Conservation (phyloP, 2,888 invertebrate genomes). For the Ophioninae sp. region DNA sequence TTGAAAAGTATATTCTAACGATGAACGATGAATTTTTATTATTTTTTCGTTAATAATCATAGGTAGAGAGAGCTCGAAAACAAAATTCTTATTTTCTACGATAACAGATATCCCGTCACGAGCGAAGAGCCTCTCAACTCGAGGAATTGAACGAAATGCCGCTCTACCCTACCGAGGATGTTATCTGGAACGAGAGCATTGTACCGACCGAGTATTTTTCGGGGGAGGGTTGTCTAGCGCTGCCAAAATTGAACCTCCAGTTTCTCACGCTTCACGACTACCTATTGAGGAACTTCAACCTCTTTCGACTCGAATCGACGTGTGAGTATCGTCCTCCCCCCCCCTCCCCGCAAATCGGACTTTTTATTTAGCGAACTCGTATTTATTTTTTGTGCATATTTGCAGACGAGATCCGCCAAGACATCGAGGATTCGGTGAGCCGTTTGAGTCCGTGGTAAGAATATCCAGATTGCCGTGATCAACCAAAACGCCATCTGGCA, state of each 20-base stretch:
- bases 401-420: slow-evolving; percentile 98
- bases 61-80: too few species aligned
- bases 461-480: neutral
- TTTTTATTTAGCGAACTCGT: neutral
- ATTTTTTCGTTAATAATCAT: too few species aligned
- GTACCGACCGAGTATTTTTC: slow-evolving; percentile 99
- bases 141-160: slow-evolving; percentile 99
- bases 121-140: slow-evolving; percentile 94
- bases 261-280: slow-evolving; percentile 99
- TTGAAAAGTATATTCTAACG: too few species aligned
- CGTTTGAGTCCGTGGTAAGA: slow-evolving; percentile 96
- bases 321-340: slow-evolving; percentile 84
- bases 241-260: slow-evolving; percentile 98
- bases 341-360: slow-evolving; percentile 4
- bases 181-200: slow-evolving; percentile 99
- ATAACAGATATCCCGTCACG: slow-evolving; percentile 89
- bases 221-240: slow-evolving; percentile 96
- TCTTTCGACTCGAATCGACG: slow-evolving; percentile 98
- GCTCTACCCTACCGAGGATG: slow-evolving; percentile 97
- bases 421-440: slow-evolving; percentile 98
- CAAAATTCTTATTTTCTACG: slow-evolving; percentile 54
- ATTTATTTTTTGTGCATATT: slow-evolving; percentile 65
- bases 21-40: too few species aligned
- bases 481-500: neutral
- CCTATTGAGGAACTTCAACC: slow-evolving; percentile 96